A percentile compares a stretch with the other conserved stretches of the same genome.
phyloP scores from a whole-genome alignment of 1,140 invertebrate genomes.

The Agrilus planipennis region DNA sequence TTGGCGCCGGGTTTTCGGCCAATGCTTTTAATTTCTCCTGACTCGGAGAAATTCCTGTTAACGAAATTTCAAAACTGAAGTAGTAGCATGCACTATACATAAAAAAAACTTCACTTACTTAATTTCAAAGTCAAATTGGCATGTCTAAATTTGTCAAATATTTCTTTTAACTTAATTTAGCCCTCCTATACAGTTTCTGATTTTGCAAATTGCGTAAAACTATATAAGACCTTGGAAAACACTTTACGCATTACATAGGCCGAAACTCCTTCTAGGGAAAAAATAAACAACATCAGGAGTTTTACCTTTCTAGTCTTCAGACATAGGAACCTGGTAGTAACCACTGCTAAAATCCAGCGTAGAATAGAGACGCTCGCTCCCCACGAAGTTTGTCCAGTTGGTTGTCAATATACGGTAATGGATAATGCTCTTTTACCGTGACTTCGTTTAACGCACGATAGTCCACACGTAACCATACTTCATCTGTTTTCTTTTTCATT shows the following conservation, averaged over 20 bases:
- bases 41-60: neutral
- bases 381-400: slow-evolving; percentile 14
- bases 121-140: neutral
- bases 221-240: slow-evolving; percentile 6
- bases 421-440: slow-evolving; percentile 19
- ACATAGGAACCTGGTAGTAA: slow-evolving; percentile 8
- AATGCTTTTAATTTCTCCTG: slow-evolving; percentile 23
- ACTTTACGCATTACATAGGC: slow-evolving; percentile 6
- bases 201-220: slow-evolving; percentile 9
- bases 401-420: slow-evolving; percentile 25
- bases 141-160: neutral
- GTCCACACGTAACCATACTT: slow-evolving; percentile 18
- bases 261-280: slow-evolving; percentile 34
- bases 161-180: neutral
- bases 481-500: slow-evolving; percentile 15
- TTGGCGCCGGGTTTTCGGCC: slow-evolving; percentile 17
- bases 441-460: slow-evolving; percentile 18
- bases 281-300: slow-evolving; percentile 31
- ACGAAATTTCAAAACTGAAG: neutral
- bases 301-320: slow-evolving; percentile 3
- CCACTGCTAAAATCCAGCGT: slow-evolving; percentile 9
- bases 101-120: neutral
- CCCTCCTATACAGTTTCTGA: slow-evolving; percentile 23
- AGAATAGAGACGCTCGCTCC: slow-evolving; percentile 10
- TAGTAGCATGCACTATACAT: neutral